Conservation (phyloP, 2,888 invertebrate species). For the Campaea margaritaria region DNA sequence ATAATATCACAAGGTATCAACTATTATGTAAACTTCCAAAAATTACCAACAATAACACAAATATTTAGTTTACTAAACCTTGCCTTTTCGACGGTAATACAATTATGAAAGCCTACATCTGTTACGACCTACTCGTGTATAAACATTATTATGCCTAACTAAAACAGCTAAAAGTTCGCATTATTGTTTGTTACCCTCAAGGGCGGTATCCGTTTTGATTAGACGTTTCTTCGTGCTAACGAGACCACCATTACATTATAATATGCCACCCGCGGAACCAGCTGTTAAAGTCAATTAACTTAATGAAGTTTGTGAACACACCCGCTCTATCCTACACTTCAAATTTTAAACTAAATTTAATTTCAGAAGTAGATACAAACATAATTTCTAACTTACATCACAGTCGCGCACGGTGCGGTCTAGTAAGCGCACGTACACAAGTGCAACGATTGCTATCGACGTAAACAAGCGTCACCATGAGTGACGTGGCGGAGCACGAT, state of each 20-base stretch:
- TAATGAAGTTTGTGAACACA: conserved; percentile 32
- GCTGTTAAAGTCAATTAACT: conserved; percentile 41
- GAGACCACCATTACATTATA: conserved; percentile 33
- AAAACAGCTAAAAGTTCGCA: conserved; percentile 17
- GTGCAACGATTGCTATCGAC: too few species aligned
- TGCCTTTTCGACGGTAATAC: too few species aligned
- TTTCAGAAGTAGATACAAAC: conserved; percentile 1
- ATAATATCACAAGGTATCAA: too few species aligned
- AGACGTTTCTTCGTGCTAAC: conserved; percentile 20
- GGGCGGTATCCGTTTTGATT: conserved; percentile 22
- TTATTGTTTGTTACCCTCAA: conserved; percentile 18
- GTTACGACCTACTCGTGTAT: neutral
- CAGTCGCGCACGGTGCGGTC: too few species aligned
- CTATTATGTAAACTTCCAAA: too few species aligned
- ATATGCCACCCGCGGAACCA: conserved; percentile 29
- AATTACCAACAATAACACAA: too few species aligned
- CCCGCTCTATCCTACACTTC: neutral
- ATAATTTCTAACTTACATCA: conserved; percentile 22
- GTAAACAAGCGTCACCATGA: too few species aligned
- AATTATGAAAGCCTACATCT: neutral
- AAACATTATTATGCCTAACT: conserved; percentile 15
- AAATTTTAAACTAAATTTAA: neutral
- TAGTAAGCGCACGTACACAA: too few species aligned
- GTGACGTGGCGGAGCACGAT: too few species aligned
- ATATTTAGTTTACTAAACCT: too few species aligned